These are phyloP conservation scores for Centropus bengalensis DNA, from an alignment of 2,113 vertebrate species.

Conservation along the genomic window DNA sequence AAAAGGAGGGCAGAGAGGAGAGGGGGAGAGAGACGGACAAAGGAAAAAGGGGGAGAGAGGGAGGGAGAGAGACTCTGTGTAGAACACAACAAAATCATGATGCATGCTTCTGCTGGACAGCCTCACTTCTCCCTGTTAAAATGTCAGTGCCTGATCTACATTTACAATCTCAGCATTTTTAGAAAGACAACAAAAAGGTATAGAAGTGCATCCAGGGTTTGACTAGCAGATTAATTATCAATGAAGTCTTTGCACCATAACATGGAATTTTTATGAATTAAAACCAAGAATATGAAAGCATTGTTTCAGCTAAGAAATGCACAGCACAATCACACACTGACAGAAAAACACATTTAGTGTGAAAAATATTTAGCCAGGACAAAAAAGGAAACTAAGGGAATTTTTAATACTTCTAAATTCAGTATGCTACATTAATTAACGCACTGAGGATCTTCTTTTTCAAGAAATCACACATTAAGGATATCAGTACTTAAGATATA, in stretches of 20 bases:
- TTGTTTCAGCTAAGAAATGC: not conserved
- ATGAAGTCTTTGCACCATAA: not conserved
- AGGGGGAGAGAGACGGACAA: no score
- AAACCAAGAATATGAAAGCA: not conserved
- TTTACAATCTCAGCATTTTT: not conserved
- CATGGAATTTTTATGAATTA: not conserved
- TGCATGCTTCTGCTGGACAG: not conserved
- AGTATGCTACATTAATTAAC: not conserved
- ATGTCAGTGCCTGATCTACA: not conserved
- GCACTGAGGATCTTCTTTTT: not conserved
- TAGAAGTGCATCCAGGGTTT: not conserved
- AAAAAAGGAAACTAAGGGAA: not conserved
- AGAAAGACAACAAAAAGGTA: not conserved
- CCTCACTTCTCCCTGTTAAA: not conserved
- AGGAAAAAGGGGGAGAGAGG: not conserved
- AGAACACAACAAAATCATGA: not conserved
- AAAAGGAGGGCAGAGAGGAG: not conserved
- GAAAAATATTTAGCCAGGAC: not conserved
- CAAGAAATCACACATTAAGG: not conserved
- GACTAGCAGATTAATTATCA: not conserved
- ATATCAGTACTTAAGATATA: not conserved
- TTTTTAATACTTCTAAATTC: not conserved
- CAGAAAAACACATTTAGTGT: not conserved
- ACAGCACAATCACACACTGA: not conserved
- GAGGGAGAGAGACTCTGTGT: no score